Conservation (phyloP, 37 sponge, comb jelly and placozoan genomes). For the Mnemiopsis leidyi region DNA sequence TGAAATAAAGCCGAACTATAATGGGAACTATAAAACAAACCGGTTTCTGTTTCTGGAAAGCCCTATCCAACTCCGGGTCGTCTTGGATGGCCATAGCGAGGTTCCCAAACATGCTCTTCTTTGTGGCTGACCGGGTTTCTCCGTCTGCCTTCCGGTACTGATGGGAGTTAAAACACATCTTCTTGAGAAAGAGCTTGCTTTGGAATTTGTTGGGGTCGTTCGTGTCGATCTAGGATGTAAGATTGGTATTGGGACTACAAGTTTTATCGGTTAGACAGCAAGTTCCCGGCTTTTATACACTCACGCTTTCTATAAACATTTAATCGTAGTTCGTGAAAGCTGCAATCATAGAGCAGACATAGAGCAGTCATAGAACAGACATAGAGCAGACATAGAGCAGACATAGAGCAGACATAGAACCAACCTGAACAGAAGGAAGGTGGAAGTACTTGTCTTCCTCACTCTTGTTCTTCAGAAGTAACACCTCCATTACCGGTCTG, state of each 20-base stretch:
- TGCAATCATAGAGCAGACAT: no score
- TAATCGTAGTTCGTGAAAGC: no score
- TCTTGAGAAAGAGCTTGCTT: constrained; percentile 25
- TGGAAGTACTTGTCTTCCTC: neutral
- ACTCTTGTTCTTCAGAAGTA: neutral
- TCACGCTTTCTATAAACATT: no score
- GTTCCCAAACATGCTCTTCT: constrained; percentile 5
- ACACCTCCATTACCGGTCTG: constrained; percentile 43
- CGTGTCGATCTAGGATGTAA: neutral
- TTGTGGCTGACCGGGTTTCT: neutral
- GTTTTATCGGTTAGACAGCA: no score
- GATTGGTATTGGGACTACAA: no score
- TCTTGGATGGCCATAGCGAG: neutral
- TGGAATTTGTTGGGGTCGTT: constrained; percentile 8
- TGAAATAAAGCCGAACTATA: no score
- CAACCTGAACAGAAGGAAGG: constrained; percentile 18
- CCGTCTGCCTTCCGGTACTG: neutral
- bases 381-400: no score
- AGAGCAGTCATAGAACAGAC: no score
- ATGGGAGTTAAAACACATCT: neutral
- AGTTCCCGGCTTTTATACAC: no score
- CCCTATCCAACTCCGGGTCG: neutral
- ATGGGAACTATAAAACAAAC: neutral
- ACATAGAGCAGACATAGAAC: no score
- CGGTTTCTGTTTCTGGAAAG: neutral